Base-by-base conservation (phyloP, 2,888 invertebrate genomes). In the Dolichopus griseipennis region DNA sequence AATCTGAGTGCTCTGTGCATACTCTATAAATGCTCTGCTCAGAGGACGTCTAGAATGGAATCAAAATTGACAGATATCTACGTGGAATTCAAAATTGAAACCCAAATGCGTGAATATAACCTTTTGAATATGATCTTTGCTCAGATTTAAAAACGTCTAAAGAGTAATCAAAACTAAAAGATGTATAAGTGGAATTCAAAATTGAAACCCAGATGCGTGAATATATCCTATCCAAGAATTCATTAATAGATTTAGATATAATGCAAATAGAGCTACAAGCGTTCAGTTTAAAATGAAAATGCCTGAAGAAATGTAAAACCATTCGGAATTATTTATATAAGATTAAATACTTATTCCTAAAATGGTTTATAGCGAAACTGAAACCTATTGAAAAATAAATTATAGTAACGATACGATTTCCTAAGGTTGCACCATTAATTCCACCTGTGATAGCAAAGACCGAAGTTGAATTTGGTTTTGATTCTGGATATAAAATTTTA, bases 251-350 rank as follows among this genome's bases (percentile, higher is more conserved):
- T 99, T 99, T 83, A 87, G 99, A 65, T 99, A 95, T 83, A 99
- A 99, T 83, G 98, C 99, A 9, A 99, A 99, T 83, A 87, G 98
- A 72, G 99, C 99, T 22, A 92, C 97, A 61, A 92, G 96, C 75
- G 99, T 99, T 65, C 99, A 99, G 84, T 96, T 96, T 75, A 96
- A 97, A 84, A 93, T 99, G 75, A 99, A 99, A 83, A 92, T 97
- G 91, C 83, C 99, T 74, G 99, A 99, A 73, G 96, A 95, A 85
- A 83, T 99, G 96, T 97, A 82, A 88, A 66, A 27, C 6, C 20
- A 34, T 64, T 27, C n/a, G 8, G 52, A 37, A 43, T 41, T 3
- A n/a, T 20, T 20, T 33, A n/a, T 27, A 5, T 2, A 4, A 4
- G 2, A 4, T 27, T 4, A 27, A 27, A 4, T 27, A 27, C 5